Base-by-base conservation (phyloP, 2,113 vertebrate genomes). In the Boleophthalmus pectinirostris region DNA sequence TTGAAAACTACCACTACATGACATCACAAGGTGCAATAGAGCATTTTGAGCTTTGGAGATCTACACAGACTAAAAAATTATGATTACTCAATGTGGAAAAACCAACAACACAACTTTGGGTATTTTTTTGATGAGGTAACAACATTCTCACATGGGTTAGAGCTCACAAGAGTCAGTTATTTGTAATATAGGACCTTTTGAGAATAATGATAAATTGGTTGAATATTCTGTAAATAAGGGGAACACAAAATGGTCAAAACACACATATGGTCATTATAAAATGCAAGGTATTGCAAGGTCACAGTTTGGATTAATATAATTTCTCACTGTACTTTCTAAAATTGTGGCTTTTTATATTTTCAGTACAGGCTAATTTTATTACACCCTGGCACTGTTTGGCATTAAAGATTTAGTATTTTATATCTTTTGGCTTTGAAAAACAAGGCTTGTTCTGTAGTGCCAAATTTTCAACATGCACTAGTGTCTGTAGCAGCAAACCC, bases 401-500 rank as follows among this genome's bases (percentile, higher is more conserved):
- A 61, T 61, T 61, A 15, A 60, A 61, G 3, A 33, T 33, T 33
- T 25, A 61, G 58, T 18, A 3, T 61, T 61, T 61, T 33, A 33
- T 6, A 33, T 61, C 14, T 61, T 25, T 13, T 5, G 12, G 56
- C 13, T 58, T 58, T 58, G 56, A 4, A 2, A 68, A 76, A 43
- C 9, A 38, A 57, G 12, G 20, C 45, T 67, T 33, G 7, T 54
- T 54, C 18, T 21, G 51, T 54, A 54, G 3, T 21, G 20, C 16
- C 16, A 21, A 0, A 54, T 21, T n/a, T 54, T 23, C 2, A 21
- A 29, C 29, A 29, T 29, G 29, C 29, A 29, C 29, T 29, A 51
- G 49, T 51, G 49, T 9, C 11, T n/a, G 54, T 23, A 56, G 54
- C 21, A 56, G n/a, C 54, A 73, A 70, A 61, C 46, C 68, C 23